A percentile compares a stretch with the other conserved stretches of the same genome.
phyloP scores from a whole-genome alignment of 2,888 invertebrate species.

The Galerucella pusilla region DNA sequence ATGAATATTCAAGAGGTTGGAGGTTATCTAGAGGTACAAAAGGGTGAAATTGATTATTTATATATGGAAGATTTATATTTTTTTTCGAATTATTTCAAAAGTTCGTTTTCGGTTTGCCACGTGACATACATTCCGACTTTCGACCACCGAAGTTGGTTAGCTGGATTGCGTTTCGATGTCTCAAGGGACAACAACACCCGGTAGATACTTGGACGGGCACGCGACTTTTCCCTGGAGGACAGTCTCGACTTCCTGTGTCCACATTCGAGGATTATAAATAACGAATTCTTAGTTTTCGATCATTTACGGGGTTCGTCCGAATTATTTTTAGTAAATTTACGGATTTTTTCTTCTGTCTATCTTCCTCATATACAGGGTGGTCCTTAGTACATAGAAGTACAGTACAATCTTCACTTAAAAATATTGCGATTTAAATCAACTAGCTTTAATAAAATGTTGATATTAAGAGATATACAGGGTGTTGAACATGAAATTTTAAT shows the following conservation, averaged over 20 bases:
- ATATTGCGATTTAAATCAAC: no score
- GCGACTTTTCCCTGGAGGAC: slow-evolving; percentile 23
- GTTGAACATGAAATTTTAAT: no score
- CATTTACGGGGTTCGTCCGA: no score
- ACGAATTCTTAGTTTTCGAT: neutral
- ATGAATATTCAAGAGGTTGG: slow-evolving; percentile 2
- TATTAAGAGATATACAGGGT: no score
- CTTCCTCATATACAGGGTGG: no score
- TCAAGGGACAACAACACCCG: slow-evolving; percentile 18
- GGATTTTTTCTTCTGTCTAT: no score
- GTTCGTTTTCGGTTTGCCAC: slow-evolving; percentile 11
- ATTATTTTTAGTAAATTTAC: no score
- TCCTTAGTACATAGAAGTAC: no score
- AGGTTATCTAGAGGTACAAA: neutral
- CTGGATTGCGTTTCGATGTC: slow-evolving; percentile 14
- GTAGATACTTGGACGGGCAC: slow-evolving; percentile 29
- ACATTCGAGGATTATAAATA: neutral
- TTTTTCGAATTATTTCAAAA: neutral
- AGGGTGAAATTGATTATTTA: neutral
- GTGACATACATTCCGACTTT: slow-evolving; percentile 20
- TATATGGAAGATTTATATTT: no score
- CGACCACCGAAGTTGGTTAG: slow-evolving; percentile 20
- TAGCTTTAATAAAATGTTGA: no score
- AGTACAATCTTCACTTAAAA: no score
- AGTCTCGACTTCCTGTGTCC: slow-evolving; percentile 9